Evolutionary conservation across 2,113 vertebrate genomes (phyloP).

Genomic region (Percopsis transmontana): DNA sequence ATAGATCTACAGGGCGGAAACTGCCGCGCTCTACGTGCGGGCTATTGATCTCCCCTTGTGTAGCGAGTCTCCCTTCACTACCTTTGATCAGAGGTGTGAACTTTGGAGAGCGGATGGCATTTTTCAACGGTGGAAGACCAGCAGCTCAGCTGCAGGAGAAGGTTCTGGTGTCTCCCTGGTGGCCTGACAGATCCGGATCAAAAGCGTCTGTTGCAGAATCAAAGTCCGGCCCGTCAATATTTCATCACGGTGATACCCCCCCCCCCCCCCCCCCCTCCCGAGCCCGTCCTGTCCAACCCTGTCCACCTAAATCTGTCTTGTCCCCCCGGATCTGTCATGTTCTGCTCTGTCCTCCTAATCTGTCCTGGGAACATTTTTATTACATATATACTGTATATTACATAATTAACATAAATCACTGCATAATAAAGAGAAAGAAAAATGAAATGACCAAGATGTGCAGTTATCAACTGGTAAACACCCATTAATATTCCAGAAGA

Average conservation of each 20-base stretch:
- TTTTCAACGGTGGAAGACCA: conserved; percentile 53
- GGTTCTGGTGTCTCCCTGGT: conserved; percentile 25
- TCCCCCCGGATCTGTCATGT: background rate
- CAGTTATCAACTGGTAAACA: too few species aligned
- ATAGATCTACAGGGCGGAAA: conserved; percentile 26
- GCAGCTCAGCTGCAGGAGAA: conserved; percentile 18
- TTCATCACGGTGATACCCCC: conserved; percentile 54
- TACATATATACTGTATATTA: too few species aligned
- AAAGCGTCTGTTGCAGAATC: conserved; percentile 69
- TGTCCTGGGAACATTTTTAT: background rate
- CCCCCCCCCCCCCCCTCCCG: background rate
- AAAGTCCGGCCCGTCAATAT: conserved; percentile 70
- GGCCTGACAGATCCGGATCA: conserved; percentile 66
- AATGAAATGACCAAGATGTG: too few species aligned
- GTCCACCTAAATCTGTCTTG: too few species aligned
- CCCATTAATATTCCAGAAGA: too few species aligned
- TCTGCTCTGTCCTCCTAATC: background rate
- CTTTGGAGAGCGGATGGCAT: conserved; percentile 39
- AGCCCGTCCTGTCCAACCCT: conserved; percentile 16
- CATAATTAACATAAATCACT: too few species aligned
- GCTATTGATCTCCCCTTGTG: conserved; percentile 45
- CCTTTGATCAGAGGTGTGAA: conserved; percentile 57
- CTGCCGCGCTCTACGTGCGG: conserved; percentile 32
- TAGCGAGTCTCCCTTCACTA: conserved; percentile 39
- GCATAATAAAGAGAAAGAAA: too few species aligned